phyloP scores from a whole-genome alignment of 30 jellyfish, hydroid and myxozoan genomes.

The Turritopsis rubra region DNA sequence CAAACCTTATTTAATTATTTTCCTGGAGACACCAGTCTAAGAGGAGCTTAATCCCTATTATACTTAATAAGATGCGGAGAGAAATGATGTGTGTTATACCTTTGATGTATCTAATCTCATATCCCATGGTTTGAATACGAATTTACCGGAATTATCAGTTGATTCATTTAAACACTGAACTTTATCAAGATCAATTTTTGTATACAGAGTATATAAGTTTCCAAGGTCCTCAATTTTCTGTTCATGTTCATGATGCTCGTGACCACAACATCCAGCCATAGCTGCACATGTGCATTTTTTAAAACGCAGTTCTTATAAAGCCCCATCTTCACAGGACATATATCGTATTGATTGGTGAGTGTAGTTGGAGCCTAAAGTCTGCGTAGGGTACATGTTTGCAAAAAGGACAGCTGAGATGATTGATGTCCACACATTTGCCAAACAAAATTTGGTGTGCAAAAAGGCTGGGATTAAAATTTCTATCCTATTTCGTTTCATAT shows the following conservation, averaged over 20 bases:
- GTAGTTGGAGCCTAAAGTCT: neutral
- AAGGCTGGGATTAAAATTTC: no score
- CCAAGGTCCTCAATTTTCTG: constrained; percentile 46
- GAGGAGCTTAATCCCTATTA: no score
- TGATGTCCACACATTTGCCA: no score
- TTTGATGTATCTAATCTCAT: constrained; percentile 55
- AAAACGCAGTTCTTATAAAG: neutral
- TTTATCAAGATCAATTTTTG: constrained; percentile 61
- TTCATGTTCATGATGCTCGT: constrained; percentile 61
- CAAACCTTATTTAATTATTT: no score
- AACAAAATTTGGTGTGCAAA: no score
- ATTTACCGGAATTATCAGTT: constrained; percentile 61
- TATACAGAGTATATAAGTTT: constrained; percentile 47
- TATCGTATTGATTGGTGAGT: no score
- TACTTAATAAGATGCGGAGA: neutral
- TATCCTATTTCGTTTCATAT: neutral
- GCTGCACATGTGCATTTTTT: neutral
- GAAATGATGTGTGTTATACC: constrained; percentile 19
- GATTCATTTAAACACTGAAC: constrained; percentile 71
- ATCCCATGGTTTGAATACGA: constrained; percentile 81
- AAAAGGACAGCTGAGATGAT: no score
- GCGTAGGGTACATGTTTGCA: neutral
- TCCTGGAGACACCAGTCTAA: no score
- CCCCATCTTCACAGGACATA: neutral
- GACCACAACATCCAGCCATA: constrained; percentile 72